Evolutionary conservation across 1,140 invertebrate species (phyloP), one percentile per base, ranked within the genome.

Genomic region (Drosophila gunungcola): DNA sequence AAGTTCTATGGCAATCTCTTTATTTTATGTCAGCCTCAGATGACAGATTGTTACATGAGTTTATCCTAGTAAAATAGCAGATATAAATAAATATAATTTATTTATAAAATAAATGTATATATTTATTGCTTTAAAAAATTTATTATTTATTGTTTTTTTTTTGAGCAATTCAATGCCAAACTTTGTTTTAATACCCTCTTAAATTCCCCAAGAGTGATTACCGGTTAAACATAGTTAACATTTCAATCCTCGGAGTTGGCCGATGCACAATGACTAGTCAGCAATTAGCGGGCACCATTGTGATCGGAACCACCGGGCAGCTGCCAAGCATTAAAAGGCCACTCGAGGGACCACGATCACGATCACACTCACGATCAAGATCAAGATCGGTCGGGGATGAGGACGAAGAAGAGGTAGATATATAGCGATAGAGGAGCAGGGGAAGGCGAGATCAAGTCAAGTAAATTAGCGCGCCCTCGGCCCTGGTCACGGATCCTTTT

Each of bases 401-500:
- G 34, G 39, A 45, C 13, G 34, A 46, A 10, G 21, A 5, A 49
- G 43, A 16, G 41, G 10, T 2, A 13, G 32, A 62, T 7, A 36
- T 13, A 34, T 3, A 16, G 38, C 21, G 21, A n/a, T 5, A 34
- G 7, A 27, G 27, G 25, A 29, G 3, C 0, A 32, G 54, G 42
- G 27, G 41, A 43, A 34, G 49, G 46, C 55, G 42, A 67, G 76
- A 49, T 73, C 69, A 67, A 72, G 76, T 72, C 55, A 62, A 69
- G 78, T 61, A 78, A 88, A 80, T 85, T 84, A 85, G 81, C 80
- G 80, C 72, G 68, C 61, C 74, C 73, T 80, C 74, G 79, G 73
- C 74, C 62, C 67, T 79, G 79, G 83, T 75, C 83, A 79, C 69
- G 82, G 78, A 72, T 72, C 67, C 81, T 80, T 88, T 89, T 86